Conservation (phyloP, 2,888 invertebrate species). For the Sesamia inferens region DNA sequence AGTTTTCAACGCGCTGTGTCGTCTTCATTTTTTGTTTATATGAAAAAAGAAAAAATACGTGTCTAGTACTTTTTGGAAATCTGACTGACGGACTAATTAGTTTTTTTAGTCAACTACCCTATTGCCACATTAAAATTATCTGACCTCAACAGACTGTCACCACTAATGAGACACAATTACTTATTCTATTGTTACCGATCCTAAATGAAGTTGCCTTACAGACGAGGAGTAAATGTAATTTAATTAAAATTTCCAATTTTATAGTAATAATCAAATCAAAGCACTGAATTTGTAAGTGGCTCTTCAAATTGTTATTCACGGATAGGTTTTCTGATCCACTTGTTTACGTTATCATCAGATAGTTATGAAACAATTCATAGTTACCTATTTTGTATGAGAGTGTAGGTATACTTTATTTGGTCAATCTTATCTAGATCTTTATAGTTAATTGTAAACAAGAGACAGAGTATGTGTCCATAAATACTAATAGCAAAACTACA, state of each 20-base stretch:
- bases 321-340: neutral
- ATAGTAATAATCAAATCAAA: neutral
- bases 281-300: neutral
- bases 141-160: too few relatives aligned
- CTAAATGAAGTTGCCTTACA: too few relatives aligned
- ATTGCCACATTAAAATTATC: neutral
- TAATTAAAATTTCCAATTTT: too few relatives aligned
- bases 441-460: neutral
- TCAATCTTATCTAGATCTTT: neutral
- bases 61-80: too few relatives aligned
- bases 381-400: neutral
- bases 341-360: neutral
- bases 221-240: too few relatives aligned
- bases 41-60: too few relatives aligned
- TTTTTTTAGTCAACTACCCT: too few relatives aligned
- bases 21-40: too few relatives aligned
- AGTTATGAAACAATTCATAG: neutral
- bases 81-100: too few relatives aligned
- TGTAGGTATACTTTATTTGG: neutral
- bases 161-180: too few relatives aligned
- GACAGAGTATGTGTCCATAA: neutral
- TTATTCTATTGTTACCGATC: too few relatives aligned
- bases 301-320: neutral
- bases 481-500: conserved; percentile 5
- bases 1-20: too few relatives aligned